These are phyloP conservation scores for Tetramorium simillimum DNA, from an alignment of 1,140 invertebrate species.

Conservation along the genomic window DNA sequence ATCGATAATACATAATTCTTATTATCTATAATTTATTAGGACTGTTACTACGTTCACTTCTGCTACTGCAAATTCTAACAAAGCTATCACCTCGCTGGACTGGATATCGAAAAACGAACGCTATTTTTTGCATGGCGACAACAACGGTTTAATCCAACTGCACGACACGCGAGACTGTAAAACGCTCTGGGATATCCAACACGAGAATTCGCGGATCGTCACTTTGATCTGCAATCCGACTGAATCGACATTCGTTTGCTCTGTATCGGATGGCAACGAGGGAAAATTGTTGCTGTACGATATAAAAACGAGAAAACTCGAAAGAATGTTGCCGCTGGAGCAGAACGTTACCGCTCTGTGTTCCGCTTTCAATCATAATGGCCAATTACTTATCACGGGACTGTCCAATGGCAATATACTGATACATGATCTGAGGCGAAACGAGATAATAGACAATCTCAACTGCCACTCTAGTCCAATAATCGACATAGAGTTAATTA, in stretches of 20 bases:
- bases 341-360: conserved; percentile 84
- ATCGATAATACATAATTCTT: conserved; percentile 27
- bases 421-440: conserved; percentile 87
- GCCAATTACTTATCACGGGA: conserved; percentile 88
- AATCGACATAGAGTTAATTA: conserved; percentile 86
- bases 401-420: conserved; percentile 87
- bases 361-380: conserved; percentile 89
- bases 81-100: conserved; percentile 87
- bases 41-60: conserved; percentile 87
- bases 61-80: conserved; percentile 83
- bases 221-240: conserved; percentile 87
- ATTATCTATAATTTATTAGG: conserved; percentile 77
- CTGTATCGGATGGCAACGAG: conserved; percentile 83
- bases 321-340: conserved; percentile 84
- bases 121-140: conserved; percentile 88
- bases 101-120: conserved; percentile 89
- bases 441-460: conserved; percentile 87
- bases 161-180: conserved; percentile 89
- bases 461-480: conserved; percentile 86
- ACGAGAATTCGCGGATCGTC: conserved; percentile 85
- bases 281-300: conserved; percentile 87
- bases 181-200: conserved; percentile 87
- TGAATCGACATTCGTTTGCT: conserved; percentile 88
- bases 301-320: conserved; percentile 88
- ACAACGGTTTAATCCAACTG: conserved; percentile 87